These are phyloP conservation scores for Fringilla coelebs DNA, from an alignment of 2,797 vertebrate genomes.

Conservation along the genomic window DNA sequence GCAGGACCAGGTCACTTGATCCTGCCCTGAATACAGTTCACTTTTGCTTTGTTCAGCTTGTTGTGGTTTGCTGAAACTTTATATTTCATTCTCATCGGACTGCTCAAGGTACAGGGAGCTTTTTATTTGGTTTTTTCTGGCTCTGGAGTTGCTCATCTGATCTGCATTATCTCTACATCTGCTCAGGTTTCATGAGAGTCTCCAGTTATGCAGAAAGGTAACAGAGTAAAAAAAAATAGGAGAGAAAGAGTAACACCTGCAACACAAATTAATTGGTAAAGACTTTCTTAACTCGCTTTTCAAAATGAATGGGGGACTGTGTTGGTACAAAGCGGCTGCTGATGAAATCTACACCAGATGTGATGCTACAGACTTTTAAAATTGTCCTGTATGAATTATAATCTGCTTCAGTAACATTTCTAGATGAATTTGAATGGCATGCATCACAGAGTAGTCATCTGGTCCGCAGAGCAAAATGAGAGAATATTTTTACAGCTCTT, in stretches of 20 bases:
- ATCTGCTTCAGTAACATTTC: neutral
- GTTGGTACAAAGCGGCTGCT: neutral
- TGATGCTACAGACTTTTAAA: neutral
- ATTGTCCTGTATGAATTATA: neutral
- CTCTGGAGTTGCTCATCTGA: neutral
- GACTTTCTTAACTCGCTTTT: neutral
- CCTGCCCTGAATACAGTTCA: neutral
- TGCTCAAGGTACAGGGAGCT: neutral
- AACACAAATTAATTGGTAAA: neutral
- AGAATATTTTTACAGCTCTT: slow-evolving; percentile 28
- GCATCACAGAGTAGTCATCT: neutral
- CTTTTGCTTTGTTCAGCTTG: neutral
- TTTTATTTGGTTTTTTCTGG: neutral
- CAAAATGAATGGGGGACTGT: neutral
- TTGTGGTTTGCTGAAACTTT: neutral
- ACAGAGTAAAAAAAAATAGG: neutral
- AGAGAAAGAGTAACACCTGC: neutral
- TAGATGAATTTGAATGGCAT: slow-evolving; percentile 27
- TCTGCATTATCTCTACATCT: neutral
- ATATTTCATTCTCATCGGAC: neutral
- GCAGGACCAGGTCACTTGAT: neutral
- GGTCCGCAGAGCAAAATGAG: slow-evolving; percentile 4
- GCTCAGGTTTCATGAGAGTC: neutral
- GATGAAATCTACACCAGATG: neutral
- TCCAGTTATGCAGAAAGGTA: neutral